Percentiles rank a stretch among this genome's conserved stretches.
phyloP scores from a whole-genome alignment of 1,140 invertebrate species.

The Trinorchestia longiramus region DNA sequence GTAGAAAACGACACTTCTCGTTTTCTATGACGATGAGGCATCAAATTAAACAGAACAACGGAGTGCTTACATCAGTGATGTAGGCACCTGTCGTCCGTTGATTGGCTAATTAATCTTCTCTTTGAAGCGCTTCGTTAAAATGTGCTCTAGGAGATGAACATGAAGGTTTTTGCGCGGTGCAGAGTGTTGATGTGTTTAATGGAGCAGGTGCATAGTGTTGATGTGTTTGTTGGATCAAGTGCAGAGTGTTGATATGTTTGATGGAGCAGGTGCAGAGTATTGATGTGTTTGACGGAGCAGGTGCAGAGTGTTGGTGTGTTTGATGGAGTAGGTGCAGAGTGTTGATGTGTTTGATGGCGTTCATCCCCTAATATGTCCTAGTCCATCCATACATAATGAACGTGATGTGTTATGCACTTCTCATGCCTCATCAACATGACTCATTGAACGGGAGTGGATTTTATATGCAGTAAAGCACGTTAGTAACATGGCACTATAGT shows the following conservation, averaged over 20 bases:
- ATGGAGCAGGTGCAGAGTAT: background rate
- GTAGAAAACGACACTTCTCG: background rate
- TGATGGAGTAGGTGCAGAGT: background rate
- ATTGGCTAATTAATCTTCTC: background rate
- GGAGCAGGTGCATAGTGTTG: background rate
- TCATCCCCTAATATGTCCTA: no score
- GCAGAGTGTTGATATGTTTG: background rate
- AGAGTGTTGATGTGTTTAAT: background rate
- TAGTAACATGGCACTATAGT: no score
- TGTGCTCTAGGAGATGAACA: background rate
- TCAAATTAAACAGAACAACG: background rate
- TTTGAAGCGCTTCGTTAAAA: background rate
- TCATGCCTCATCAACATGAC: no score
- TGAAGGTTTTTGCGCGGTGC: background rate
- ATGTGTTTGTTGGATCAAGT: background rate
- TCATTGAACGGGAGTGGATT: no score
- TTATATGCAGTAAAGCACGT: no score
- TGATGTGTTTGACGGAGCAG: background rate
- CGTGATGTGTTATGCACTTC: no score
- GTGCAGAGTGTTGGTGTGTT: background rate
- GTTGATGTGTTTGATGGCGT: background rate
- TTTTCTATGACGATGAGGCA: background rate
- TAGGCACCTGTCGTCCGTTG: background rate
- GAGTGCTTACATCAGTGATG: background rate
- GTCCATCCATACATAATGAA: no score